A percentile compares a stretch with the other conserved stretches of the same genome.
phyloP scores from a whole-genome alignment of 2,113 vertebrate species.

The Climacteris rufus region DNA sequence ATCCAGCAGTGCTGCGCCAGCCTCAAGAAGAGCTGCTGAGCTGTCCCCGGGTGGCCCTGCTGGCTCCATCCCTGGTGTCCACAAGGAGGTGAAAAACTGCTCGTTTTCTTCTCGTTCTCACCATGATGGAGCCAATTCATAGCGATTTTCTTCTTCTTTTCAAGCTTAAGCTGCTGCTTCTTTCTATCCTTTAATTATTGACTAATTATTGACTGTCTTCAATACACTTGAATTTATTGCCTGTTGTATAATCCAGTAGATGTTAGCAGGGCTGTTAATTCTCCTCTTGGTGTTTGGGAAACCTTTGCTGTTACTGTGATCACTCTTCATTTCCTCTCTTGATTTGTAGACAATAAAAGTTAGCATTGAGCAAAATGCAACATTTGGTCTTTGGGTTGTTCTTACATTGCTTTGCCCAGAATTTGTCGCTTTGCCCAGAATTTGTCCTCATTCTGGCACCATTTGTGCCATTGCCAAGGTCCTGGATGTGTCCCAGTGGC shows the following conservation, averaged over 20 bases:
- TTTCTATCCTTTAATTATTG: neutral
- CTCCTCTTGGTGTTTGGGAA: neutral
- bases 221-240: neutral
- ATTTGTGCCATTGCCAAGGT: neutral
- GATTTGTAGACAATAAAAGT: slow-evolving; percentile 40
- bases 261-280: neutral
- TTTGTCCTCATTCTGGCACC: rapidly evolving
- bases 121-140: rapidly evolving
- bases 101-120: neutral
- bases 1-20: slow-evolving; percentile 36
- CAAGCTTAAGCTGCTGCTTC: neutral
- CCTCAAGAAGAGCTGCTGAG: slow-evolving; percentile 25
- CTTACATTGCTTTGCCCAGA: rapidly evolving
- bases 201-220: neutral
- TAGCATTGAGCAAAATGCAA: neutral
- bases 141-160: neutral
- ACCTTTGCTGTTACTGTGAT: neutral
- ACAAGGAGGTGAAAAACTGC: neutral
- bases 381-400: neutral
- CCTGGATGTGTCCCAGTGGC: rapidly evolving
- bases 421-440: rapidly evolving
- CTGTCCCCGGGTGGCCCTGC: rapidly evolving
- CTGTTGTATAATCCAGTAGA: rapidly evolving
- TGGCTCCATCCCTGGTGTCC: rapidly evolving
- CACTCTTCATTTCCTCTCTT: neutral